A percentile compares a stretch with the other conserved stretches of the same genome.
phyloP scores from a whole-genome alignment of 2,888 invertebrate species.

The Prenolepis imparis region DNA sequence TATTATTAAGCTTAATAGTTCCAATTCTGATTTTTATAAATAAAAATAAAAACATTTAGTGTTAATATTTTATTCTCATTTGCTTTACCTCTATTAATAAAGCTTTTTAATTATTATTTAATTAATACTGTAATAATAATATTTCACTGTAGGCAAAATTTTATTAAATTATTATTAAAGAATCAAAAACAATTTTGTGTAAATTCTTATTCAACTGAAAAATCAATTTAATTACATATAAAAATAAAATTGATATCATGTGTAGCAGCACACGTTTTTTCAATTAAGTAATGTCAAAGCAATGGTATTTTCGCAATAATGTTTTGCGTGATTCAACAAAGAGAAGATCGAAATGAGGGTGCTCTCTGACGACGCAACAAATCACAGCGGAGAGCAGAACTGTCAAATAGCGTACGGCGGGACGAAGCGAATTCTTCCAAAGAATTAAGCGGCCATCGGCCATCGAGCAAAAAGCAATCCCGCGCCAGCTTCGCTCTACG shows the following conservation, averaged over 20 bases:
- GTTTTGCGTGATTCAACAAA: constrained; percentile 30
- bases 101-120: not conserved
- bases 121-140: not conserved
- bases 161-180: not conserved
- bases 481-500: constrained; percentile 28
- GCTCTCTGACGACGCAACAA: constrained; percentile 10
- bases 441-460: constrained; percentile 54
- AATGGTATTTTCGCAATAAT: constrained; percentile 41
- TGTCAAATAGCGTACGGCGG: constrained; percentile 19
- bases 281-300: not conserved
- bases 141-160: not conserved
- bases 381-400: not conserved
- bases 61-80: not conserved
- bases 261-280: not conserved
- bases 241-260: not conserved
- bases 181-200: not conserved
- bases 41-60: not conserved
- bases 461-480: constrained; percentile 64
- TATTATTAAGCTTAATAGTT: not conserved
- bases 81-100: not conserved
- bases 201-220: not conserved
- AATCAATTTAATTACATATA: not conserved
- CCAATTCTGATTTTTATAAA: not conserved
- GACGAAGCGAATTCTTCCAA: constrained; percentile 56
- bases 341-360: constrained; percentile 12